These are phyloP conservation scores for Sycobia sp. DNA, from an alignment of 1,140 invertebrate genomes.

Conservation along the genomic window DNA sequence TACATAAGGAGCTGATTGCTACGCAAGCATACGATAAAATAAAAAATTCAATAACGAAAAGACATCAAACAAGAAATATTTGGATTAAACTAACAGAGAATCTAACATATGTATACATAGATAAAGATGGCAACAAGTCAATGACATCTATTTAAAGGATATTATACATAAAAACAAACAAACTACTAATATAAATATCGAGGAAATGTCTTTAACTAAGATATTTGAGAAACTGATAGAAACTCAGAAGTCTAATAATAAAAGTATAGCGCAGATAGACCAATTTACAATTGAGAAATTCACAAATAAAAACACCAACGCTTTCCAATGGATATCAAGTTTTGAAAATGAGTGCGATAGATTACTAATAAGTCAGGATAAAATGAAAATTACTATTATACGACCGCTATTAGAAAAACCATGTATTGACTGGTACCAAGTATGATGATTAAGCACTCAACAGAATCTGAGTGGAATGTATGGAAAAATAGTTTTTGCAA, in stretches of 20 bases:
- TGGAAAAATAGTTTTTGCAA: too few relatives aligned
- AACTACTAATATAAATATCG: neutral
- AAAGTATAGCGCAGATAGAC: constrained; percentile 15
- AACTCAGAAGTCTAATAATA: neutral
- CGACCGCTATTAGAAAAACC: too few relatives aligned
- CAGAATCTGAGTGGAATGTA: too few relatives aligned
- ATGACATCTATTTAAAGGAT: neutral
- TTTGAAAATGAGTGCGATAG: constrained; percentile 12
- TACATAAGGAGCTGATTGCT: neutral
- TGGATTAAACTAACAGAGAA: too few relatives aligned
- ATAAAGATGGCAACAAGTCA: constrained; percentile 2
- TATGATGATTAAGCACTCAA: constrained; percentile 35
- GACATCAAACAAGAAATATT: neutral
- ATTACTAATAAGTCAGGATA: neutral
- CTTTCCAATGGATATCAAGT: neutral
- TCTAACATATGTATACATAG: neutral
- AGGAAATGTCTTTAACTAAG: neutral
- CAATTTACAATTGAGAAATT: constrained; percentile 3
- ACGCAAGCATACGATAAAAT: neutral
- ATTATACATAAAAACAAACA: neutral
- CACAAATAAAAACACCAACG: neutral
- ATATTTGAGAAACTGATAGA: constrained; percentile 1
- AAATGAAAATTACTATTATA: constrained; percentile 19
- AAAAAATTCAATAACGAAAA: too few relatives aligned
- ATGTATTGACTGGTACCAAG: constrained; percentile 39